A percentile compares a stretch with the other conserved stretches of the same genome.
These are phyloP conservation scores for Dione vanillae DNA, from an alignment of 2,888 invertebrate species.

Conservation along the genomic window DNA sequence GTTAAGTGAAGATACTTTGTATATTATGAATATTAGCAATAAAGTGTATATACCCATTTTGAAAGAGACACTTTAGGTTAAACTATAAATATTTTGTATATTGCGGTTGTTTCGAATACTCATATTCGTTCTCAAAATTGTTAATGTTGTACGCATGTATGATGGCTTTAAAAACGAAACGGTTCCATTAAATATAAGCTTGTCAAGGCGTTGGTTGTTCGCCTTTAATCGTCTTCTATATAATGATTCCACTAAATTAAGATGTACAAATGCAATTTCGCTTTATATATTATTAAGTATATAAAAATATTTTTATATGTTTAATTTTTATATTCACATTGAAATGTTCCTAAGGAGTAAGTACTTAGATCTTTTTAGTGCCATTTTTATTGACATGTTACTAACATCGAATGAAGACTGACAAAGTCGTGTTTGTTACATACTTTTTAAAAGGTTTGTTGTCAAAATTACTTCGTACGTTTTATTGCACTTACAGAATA, in stretches of 20 bases:
- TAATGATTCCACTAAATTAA: slow-evolving; percentile 41
- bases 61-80: slow-evolving; percentile 16
- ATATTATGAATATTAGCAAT: slow-evolving; percentile 15
- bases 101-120: slow-evolving; percentile 13
- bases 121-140: slow-evolving; percentile 17
- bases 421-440: slow-evolving; percentile 56
- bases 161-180: slow-evolving; percentile 40
- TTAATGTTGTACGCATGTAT: slow-evolving; percentile 36
- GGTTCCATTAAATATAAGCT: slow-evolving; percentile 36
- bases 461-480: slow-evolving; percentile 1
- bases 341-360: slow-evolving; percentile 70
- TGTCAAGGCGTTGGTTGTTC: slow-evolving; percentile 29
- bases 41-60: slow-evolving; percentile 21
- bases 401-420: slow-evolving; percentile 78
- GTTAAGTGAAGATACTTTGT: slow-evolving; percentile 16
- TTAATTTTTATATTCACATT: slow-evolving; percentile 62
- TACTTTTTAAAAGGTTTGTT: not conserved
- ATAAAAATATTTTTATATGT: slow-evolving; percentile 68
- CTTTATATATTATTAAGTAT: slow-evolving; percentile 56
- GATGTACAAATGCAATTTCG: slow-evolving; percentile 61
- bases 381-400: slow-evolving; percentile 67
- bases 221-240: slow-evolving; percentile 30
- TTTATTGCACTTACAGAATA: too few relatives aligned
- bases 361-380: slow-evolving; percentile 72
- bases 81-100: slow-evolving; percentile 18